Evolutionary conservation across 2,797 vertebrate species (phyloP), one percentile per base, ranked within the genome.

Genomic region (Coccyzus lansbergi): DNA sequence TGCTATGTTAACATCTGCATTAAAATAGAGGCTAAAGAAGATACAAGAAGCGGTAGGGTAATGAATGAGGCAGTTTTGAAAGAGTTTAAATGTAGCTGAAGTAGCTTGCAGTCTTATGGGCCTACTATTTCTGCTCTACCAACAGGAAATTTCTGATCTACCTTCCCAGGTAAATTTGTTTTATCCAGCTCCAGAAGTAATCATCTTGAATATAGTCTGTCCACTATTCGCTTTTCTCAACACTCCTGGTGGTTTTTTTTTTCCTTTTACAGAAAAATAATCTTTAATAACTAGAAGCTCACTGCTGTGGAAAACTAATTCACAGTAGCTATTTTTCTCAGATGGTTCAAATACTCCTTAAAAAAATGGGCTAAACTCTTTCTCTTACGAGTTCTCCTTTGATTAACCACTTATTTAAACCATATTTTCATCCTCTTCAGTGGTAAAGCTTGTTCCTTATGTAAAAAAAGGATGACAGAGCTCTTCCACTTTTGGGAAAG

Each of bases 401-500:
- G 87, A 91, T 90, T 86, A 91, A 88, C 55, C 75, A 42, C 90
- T 95, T 91, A 67, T 72, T 90, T 84, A 91, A 93, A 82, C 36
- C 33, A 46, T 76, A 31, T 72, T 79, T 64, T 90, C 88, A 14
- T 83, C 42, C 58, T 88, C 48, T 42, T 63, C 40, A 49, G 83
- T 56, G 36, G 12, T 56, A 64, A 85, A 76, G 22, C 22, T 89
- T 81, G 26, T 86, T 91, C 55, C 85, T 88, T 83, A 74, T 92
- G 93, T 94, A 81, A 94, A 75, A 60, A 60, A 70, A 79, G 74
- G 63, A 90, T 88, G 87, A 81, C 79, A 56, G 48, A 49, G 55
- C 69, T 91, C 85, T 93, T 93, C 79, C 63, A 92, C 75, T 92
- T 48, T 92, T 91, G 93, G 70, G 79, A 90, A 80, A 81, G 72